Percentiles rank a stretch among this genome's conserved stretches.
phyloP scores from a whole-genome alignment of 2,888 invertebrate species.

The Nomada fucata region DNA sequence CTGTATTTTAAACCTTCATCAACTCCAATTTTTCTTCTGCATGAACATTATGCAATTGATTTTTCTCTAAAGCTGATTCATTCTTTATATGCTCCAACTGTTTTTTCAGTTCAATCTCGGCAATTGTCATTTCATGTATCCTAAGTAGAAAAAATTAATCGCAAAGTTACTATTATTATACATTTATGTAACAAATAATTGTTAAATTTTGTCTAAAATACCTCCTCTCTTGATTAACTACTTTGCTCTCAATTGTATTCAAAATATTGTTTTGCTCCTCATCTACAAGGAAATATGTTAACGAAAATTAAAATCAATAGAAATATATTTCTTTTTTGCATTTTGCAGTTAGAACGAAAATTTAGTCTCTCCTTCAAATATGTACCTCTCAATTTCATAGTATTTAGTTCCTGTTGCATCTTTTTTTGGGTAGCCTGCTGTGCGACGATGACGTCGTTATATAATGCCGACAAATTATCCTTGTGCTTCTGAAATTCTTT shows the following conservation, averaged over 20 bases:
- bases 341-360: background rate
- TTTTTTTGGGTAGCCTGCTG: conserved; percentile 47
- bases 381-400: conserved; percentile 38
- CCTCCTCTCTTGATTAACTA: conserved; percentile 55
- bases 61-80: conserved; percentile 36
- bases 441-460: conserved; percentile 55
- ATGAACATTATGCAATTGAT: conserved; percentile 32
- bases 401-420: conserved; percentile 33
- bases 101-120: conserved; percentile 42
- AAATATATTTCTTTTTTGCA: background rate
- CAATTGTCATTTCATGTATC: conserved; percentile 29
- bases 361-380: background rate
- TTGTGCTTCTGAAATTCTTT: conserved; percentile 64
- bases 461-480: conserved; percentile 62
- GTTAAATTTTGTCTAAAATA: conserved; percentile 23
- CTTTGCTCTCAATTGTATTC: conserved; percentile 34
- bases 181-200: background rate
- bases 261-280: conserved; percentile 24
- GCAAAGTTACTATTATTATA: background rate
- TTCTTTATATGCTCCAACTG: conserved; percentile 31
- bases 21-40: conserved; percentile 56
- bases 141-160: conserved; percentile 22
- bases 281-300: conserved; percentile 15
- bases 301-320: background rate
- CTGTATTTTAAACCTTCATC: conserved; percentile 40